Conservation (phyloP, 1,140 invertebrate genomes). For the Drosophila sturtevanti region DNA sequence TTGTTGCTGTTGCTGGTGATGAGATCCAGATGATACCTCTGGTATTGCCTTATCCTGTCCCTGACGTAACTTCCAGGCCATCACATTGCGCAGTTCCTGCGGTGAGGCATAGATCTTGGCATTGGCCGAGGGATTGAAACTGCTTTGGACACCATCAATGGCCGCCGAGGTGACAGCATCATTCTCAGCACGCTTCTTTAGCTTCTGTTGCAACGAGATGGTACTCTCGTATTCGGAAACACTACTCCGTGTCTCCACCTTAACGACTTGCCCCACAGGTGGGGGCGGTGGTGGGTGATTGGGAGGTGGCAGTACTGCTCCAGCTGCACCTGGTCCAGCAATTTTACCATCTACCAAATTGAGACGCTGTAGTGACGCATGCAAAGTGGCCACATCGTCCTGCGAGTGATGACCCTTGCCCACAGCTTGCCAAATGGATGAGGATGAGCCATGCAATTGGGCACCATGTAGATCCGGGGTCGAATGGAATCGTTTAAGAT, state of each 20-base stretch:
- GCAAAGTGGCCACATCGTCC: slow-evolving; percentile 88
- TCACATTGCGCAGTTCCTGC: slow-evolving; percentile 91
- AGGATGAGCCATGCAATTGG: slow-evolving; percentile 67
- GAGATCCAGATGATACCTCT: slow-evolving; percentile 79
- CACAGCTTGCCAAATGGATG: slow-evolving; percentile 76
- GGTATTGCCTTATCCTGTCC: slow-evolving; percentile 57
- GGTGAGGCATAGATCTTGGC: slow-evolving; percentile 95
- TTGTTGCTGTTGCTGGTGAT: slow-evolving; percentile 85
- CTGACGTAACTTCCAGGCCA: slow-evolving; percentile 85
- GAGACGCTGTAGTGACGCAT: slow-evolving; percentile 78
- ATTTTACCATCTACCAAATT: slow-evolving; percentile 44
- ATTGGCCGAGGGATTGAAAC: slow-evolving; percentile 91
- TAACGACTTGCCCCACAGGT: slow-evolving; percentile 89
- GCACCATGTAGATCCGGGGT: slow-evolving; percentile 89
- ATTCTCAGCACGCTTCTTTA: slow-evolving; percentile 72
- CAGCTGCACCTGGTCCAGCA: slow-evolving; percentile 13
- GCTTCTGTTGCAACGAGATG: slow-evolving; percentile 76
- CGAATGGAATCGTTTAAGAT: slow-evolving; percentile 92
- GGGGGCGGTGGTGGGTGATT: slow-evolving; percentile 89
- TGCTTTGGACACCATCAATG: slow-evolving; percentile 87
- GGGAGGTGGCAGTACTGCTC: slow-evolving; percentile 85
- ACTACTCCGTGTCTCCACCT: slow-evolving; percentile 86
- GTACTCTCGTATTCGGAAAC: slow-evolving; percentile 82
- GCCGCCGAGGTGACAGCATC: slow-evolving; percentile 74
- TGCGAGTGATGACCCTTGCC: slow-evolving; percentile 88